Conservation (phyloP, 2,113 vertebrate genomes). For the Egretta garzetta region DNA sequence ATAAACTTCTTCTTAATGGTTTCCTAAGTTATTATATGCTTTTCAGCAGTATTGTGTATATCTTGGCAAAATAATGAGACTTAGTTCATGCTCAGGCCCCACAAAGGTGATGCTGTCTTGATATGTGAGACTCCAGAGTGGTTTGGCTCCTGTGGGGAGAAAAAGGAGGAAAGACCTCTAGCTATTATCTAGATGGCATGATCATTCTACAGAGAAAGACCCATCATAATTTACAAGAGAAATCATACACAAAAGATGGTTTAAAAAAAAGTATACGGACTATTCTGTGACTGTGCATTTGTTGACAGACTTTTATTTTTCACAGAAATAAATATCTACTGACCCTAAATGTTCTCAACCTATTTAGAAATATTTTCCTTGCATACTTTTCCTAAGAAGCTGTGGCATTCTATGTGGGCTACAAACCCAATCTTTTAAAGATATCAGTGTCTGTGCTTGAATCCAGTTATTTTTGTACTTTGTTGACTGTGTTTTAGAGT, state of each 20-base stretch:
- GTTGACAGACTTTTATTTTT: constrained; percentile 52
- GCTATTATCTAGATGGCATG: not conserved
- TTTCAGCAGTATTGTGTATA: not conserved
- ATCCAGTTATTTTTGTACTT: not conserved
- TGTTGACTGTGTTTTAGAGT: constrained; percentile 26
- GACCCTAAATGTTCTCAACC: not conserved
- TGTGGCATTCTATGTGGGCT: not conserved
- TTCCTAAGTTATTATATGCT: constrained; percentile 6
- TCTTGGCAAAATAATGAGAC: constrained; percentile 32
- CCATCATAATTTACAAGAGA: constrained; percentile 22
- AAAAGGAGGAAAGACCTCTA: not conserved
- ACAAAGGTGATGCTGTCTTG: constrained; percentile 17
- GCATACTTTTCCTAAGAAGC: constrained; percentile 9
- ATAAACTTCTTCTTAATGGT: constrained; percentile 33
- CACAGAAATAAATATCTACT: constrained; percentile 24
- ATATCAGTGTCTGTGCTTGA: not conserved
- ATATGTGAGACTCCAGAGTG: not conserved
- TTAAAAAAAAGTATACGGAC: not conserved
- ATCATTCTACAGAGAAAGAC: constrained; percentile 15
- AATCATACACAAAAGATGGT: constrained; percentile 30
- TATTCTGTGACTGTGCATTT: constrained; percentile 1
- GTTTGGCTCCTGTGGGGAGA: not conserved
- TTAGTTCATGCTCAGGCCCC: not conserved
- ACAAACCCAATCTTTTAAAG: constrained; percentile 11
- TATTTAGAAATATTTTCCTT: constrained; percentile 7